Evolutionary conservation across 2,888 invertebrate genomes (phyloP).

Genomic region (Euphydryas editha): DNA sequence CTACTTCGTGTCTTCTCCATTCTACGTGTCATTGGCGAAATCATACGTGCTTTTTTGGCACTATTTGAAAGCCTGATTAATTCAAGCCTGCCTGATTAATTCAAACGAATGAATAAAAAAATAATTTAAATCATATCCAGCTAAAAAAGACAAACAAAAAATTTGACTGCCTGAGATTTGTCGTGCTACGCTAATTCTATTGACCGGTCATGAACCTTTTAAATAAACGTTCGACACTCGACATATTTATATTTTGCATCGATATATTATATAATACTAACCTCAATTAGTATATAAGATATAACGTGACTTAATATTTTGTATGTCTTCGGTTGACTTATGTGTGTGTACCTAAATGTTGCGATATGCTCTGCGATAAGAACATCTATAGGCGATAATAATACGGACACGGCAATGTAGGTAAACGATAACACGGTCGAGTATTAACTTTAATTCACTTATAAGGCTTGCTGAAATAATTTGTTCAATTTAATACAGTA

Average conservation of each 20-base stretch:
- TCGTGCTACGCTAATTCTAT: constrained; percentile 38
- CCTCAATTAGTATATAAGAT: not conserved
- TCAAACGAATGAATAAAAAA: no score
- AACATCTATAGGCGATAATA: constrained; percentile 34
- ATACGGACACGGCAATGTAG: constrained; percentile 36
- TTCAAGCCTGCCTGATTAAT: no score
- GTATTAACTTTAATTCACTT: constrained; percentile 15
- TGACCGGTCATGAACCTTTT: constrained; percentile 40
- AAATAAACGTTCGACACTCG: constrained; percentile 11
- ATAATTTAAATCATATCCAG: not conserved
- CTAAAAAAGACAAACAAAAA: constrained; percentile 4
- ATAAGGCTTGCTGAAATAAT: not conserved
- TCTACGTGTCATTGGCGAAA: no score
- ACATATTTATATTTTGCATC: constrained; percentile 1
- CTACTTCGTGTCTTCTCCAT: no score
- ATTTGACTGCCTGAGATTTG: constrained; percentile 21
- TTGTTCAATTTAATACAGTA: not conserved
- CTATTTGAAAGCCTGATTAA: no score
- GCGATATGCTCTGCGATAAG: constrained; percentile 40
- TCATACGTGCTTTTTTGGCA: no score
- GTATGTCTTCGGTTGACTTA: constrained; percentile 11
- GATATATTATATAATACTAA: not conserved
- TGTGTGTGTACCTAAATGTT: constrained; percentile 19
- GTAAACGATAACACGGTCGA: constrained; percentile 37
- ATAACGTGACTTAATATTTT: not conserved